These are phyloP conservation scores for Spizaetus ornatus DNA, from an alignment of 2,113 vertebrate species.

Conservation along the genomic window DNA sequence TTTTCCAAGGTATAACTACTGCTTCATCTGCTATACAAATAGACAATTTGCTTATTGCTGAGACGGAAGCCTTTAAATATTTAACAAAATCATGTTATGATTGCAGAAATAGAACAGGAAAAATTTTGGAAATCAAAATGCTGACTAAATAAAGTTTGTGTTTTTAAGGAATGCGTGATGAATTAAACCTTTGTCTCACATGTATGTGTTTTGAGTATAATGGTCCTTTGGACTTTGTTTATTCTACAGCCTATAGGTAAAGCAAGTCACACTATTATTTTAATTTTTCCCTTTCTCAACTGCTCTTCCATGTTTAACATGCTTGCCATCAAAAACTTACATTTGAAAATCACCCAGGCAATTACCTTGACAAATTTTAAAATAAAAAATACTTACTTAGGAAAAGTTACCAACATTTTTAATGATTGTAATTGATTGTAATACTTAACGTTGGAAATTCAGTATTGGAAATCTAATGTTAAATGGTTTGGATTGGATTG, in stretches of 20 bases:
- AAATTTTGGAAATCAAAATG: background rate
- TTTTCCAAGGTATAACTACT: constrained; percentile 9
- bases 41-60: background rate
- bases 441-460: background rate
- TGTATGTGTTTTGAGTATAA: background rate
- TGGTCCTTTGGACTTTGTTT: background rate
- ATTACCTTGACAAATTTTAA: background rate
- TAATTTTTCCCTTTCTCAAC: background rate
- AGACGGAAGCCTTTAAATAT: constrained; percentile 38
- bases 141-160: background rate
- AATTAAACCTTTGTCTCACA: background rate
- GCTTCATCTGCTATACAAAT: constrained; percentile 12
- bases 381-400: background rate
- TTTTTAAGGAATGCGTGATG: background rate
- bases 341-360: background rate
- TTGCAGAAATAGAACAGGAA: background rate
- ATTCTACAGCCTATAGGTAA: background rate
- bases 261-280: background rate
- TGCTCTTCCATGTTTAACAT: background rate
- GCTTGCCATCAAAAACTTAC: background rate
- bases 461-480: background rate
- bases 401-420: background rate
- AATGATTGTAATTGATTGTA: background rate
- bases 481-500: background rate
- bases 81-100: background rate